These are phyloP conservation scores for Zele albiditarsus DNA, from an alignment of 2,888 invertebrate genomes.

Conservation along the genomic window DNA sequence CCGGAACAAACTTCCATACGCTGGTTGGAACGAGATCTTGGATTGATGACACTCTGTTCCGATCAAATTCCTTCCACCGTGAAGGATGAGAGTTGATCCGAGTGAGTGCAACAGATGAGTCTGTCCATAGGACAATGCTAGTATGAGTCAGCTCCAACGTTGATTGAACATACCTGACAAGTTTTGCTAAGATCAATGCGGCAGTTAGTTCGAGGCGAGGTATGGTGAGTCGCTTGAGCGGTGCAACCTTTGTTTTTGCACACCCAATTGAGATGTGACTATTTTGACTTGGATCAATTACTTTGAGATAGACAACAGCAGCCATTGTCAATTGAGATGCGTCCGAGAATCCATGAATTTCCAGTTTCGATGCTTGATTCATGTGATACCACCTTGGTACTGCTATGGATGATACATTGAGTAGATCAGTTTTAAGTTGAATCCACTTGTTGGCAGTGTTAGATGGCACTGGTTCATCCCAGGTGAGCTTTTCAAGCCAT, in stretches of 20 bases:
- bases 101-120: background rate
- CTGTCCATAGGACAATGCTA: background rate
- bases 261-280: background rate
- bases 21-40: background rate
- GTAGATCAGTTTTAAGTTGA: background rate
- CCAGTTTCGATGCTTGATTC: too few relatives aligned
- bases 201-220: background rate
- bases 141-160: background rate
- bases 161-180: background rate
- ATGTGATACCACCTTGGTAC: background rate
- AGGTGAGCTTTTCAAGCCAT: background rate
- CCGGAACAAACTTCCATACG: background rate
- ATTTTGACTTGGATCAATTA: background rate
- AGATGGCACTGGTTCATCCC: background rate
- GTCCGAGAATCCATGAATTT: too few relatives aligned
- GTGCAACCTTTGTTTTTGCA: constrained; percentile 44
- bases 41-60: background rate
- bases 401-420: background rate
- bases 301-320: constrained; percentile 21
- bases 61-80: background rate
- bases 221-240: constrained; percentile 28
- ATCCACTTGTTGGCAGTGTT: background rate
- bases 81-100: background rate
- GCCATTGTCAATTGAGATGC: too few relatives aligned
- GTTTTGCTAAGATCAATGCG: background rate